phyloP scores from a whole-genome alignment of 2,888 invertebrate genomes.

The Nezara viridula region DNA sequence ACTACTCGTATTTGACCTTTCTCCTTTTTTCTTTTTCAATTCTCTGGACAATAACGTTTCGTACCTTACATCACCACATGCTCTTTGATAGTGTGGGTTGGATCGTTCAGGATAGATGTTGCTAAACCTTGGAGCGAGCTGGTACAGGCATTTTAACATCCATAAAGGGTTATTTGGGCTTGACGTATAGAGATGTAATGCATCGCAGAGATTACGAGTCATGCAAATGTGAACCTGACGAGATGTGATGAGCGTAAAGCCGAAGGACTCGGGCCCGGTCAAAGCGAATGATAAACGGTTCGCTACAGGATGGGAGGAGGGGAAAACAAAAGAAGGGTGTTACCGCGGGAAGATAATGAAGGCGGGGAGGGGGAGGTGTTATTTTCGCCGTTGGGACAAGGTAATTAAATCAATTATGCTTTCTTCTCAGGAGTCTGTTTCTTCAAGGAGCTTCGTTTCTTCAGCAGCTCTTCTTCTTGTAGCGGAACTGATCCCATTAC shows the following conservation, averaged over 20 bases:
- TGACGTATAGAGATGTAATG: background rate
- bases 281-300: constrained; percentile 28
- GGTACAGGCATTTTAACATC: background rate
- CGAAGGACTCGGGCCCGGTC: background rate
- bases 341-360: background rate
- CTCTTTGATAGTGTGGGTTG: background rate
- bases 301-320: background rate
- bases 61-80: too few species aligned
- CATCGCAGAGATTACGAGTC: background rate
- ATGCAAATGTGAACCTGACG: background rate
- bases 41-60: too few species aligned
- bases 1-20: too few species aligned
- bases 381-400: constrained; percentile 35
- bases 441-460: constrained; percentile 44
- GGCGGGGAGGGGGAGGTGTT: constrained; percentile 7
- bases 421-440: constrained; percentile 21
- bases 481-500: constrained; percentile 55
- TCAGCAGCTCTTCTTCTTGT: constrained; percentile 24
- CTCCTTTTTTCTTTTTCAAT: too few species aligned
- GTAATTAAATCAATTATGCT: constrained; percentile 55
- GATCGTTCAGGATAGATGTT: background rate
- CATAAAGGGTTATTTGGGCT: background rate
- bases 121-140: background rate
- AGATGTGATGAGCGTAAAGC: background rate
- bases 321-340: constrained; percentile 28